Conservation (phyloP, 1,140 invertebrate genomes). For the Theocolax elegans region DNA sequence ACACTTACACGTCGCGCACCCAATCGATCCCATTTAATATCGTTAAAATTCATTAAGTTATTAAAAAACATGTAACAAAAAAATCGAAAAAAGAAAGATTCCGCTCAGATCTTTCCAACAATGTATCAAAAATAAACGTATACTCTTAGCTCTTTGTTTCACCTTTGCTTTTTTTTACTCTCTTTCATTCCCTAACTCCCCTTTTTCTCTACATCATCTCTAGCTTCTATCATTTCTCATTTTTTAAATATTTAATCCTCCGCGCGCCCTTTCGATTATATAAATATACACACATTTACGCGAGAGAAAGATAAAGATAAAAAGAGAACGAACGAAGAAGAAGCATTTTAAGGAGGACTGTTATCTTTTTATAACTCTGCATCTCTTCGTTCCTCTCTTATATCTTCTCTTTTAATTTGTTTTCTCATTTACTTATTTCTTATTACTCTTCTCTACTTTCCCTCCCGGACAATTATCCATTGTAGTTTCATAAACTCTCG, state of each 20-base stretch:
- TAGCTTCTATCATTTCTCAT: not conserved
- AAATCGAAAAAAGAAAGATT: constrained; percentile 59
- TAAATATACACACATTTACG: constrained; percentile 25
- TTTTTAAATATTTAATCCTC: constrained; percentile 49
- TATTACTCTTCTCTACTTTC: not conserved
- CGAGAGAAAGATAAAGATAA: constrained; percentile 5
- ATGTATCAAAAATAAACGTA: constrained; percentile 69
- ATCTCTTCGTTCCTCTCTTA: not conserved
- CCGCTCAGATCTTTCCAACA: constrained; percentile 60
- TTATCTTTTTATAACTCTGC: too few species aligned
- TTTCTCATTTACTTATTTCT: not conserved
- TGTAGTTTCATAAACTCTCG: constrained; percentile 19
- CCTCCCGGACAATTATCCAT: not conserved
- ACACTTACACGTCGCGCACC: constrained; percentile 18
- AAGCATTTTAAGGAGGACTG: too few species aligned
- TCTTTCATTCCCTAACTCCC: constrained; percentile 1
- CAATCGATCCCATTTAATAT: constrained; percentile 49
- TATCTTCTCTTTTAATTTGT: not conserved
- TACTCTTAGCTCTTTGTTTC: constrained; percentile 53
- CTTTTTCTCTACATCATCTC: too few species aligned
- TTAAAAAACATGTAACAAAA: constrained; percentile 58
- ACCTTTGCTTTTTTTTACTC: constrained; percentile 26
- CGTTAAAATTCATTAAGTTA: constrained; percentile 66
- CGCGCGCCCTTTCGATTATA: constrained; percentile 33
- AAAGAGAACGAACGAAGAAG: not conserved